Evolutionary conservation across 2,888 invertebrate genomes (phyloP).

Genomic region (Willowsia nigromaculata): DNA sequence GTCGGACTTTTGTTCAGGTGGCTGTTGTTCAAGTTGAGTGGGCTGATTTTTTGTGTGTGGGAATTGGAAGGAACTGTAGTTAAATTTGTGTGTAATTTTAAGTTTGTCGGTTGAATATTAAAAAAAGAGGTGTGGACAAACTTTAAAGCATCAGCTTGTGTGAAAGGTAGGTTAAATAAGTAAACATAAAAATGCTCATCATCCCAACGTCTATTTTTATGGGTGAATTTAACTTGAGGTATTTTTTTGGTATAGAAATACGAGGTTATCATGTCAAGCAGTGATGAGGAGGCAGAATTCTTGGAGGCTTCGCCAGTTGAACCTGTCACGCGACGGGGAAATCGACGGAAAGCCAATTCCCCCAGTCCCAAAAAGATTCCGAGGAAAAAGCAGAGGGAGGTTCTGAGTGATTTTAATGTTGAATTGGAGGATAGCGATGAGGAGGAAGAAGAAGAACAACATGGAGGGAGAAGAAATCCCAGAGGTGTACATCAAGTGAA

Average conservation of each 20-base stretch:
- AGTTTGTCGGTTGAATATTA: no score
- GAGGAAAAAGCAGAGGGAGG: slow-evolving; percentile 46
- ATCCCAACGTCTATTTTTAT: no score
- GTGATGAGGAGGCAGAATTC: slow-evolving; percentile 44
- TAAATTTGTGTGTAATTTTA: no score
- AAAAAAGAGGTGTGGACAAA: no score
- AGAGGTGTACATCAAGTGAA: not conserved
- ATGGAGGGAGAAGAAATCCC: not conserved
- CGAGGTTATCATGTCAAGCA: slow-evolving; percentile 47
- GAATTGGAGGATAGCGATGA: slow-evolving; percentile 13
- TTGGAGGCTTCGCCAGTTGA: slow-evolving; percentile 10
- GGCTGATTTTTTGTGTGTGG: no score
- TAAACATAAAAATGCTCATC: no score
- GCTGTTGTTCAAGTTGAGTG: no score
- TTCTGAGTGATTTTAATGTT: slow-evolving; percentile 28
- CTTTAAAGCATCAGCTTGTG: no score
- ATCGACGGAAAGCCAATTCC: slow-evolving; percentile 24
- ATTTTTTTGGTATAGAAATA: not conserved
- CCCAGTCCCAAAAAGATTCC: slow-evolving; percentile 41
- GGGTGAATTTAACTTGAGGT: no score
- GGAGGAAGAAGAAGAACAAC: not conserved
- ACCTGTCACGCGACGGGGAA: not conserved
- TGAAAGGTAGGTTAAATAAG: no score
- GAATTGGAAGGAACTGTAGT: no score
- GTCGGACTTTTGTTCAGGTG: no score